Percentiles rank a stretch among this genome's conserved stretches.
Evolutionary conservation across 2,888 invertebrate species (phyloP).

Genomic region (Synergus japonicus): DNA sequence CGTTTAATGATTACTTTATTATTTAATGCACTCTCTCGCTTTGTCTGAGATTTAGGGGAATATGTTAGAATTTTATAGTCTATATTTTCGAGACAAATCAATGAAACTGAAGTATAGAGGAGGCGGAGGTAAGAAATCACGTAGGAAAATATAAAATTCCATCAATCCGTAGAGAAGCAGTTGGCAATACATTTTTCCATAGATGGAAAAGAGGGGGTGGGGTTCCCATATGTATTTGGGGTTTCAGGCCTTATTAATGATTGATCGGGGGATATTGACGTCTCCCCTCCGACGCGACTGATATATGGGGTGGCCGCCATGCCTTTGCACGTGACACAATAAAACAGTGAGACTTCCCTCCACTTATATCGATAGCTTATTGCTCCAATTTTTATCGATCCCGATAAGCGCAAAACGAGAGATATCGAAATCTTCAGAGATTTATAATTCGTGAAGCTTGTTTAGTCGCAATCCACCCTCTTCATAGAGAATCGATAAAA

Average conservation of each 20-base stretch:
- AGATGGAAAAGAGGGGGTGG: constrained; percentile 51
- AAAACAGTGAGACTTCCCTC: constrained; percentile 62
- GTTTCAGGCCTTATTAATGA: constrained; percentile 77
- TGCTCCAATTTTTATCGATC: constrained; percentile 69
- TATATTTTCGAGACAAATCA: neutral
- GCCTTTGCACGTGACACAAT: constrained; percentile 76
- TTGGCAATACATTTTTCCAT: constrained; percentile 66
- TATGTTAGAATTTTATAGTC: neutral
- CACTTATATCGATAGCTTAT: constrained; percentile 61
- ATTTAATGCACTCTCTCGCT: neutral
- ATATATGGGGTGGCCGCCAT: constrained; percentile 72
- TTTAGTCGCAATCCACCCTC: neutral
- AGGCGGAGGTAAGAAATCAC: constrained; percentile 67
- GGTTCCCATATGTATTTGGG: constrained; percentile 73
- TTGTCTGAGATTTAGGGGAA: neutral
- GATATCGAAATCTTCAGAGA: constrained; percentile 3
- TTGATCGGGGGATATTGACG: constrained; percentile 77
- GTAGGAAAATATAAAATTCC: constrained; percentile 76
- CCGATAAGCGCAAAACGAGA: constrained; percentile 56
- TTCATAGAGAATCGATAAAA: neutral
- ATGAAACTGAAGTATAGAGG: neutral
- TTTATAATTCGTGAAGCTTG: neutral
- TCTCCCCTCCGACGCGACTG: constrained; percentile 75
- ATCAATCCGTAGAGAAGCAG: constrained; percentile 71
- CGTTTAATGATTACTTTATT: constrained; percentile 3